Base-by-base conservation (phyloP, 1,140 invertebrate genomes). In the Drosophila suzukii region DNA sequence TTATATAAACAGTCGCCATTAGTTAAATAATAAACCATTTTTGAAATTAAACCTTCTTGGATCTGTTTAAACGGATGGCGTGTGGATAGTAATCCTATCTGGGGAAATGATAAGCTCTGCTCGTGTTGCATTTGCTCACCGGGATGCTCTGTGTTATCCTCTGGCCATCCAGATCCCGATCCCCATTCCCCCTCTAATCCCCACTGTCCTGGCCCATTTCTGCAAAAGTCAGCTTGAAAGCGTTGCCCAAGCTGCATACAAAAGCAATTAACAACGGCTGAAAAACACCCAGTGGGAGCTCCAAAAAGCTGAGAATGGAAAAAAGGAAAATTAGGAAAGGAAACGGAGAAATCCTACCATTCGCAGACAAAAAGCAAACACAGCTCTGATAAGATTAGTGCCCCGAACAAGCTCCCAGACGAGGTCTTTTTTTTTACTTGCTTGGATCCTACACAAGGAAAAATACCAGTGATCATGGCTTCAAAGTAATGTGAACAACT, bases 201-300 rank as follows among this genome's bases (percentile, higher is more conserved):
- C 24, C 11, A n/a, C 12, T 6, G 20, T n/a, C 12, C 12, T 32
- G 20, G 1, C 13, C 39, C 24, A 15, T 1, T 49, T 8, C 50
- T 56, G 27, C 34, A 56, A 5, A 49, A 70, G 65, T 70, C 67
- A 71, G n/a, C 36, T 10, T 1, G 12, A 60, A 54, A 41, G 39
- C 36, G 12, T 17, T 34, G 49, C 34, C 32, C 59, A 51, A 53
- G 44, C 39, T 57, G 78, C 77, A 74, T 59, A 78, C 68, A 86
- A 78, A 86, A 85, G 78, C 82, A 86, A 86, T 88, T 82, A 86
- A 78, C 54, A 63, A 62, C 17, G 60, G 39, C 53, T 27, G 62
- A 68, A 61, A 78, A 59, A 44, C 47, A 24, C 43, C 34, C 41
- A 49, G 13, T 12, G 13, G 34, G 24, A 51, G 46, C 46, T 20